Conservation (phyloP, 1,140 invertebrate species). For the Apolygus lucorum region DNA sequence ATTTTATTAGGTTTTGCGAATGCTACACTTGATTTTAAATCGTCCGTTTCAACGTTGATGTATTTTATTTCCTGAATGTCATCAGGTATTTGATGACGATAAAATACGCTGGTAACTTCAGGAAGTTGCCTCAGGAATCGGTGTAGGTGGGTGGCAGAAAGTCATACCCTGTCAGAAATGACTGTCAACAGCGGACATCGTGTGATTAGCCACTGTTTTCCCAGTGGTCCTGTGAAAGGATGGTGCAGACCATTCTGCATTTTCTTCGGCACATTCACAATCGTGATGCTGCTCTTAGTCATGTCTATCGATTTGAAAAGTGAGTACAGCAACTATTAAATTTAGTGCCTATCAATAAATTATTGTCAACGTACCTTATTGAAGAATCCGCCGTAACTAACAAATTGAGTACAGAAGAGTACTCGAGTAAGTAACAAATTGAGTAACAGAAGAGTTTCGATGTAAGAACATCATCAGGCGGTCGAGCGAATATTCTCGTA, state of each 20-base stretch:
- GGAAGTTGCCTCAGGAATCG: too few species aligned
- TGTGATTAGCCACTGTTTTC: not conserved
- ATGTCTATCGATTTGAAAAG: conserved; percentile 29
- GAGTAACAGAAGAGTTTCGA: not conserved
- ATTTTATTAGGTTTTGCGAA: not conserved
- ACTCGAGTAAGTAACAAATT: not conserved
- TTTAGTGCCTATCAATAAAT: not conserved
- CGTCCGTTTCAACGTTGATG: not conserved
- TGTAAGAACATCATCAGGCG: too few species aligned
- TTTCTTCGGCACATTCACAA: conserved; percentile 29
- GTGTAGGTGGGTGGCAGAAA: not conserved
- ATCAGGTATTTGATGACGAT: not conserved
- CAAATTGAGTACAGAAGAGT: not conserved
- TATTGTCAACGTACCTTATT: too few species aligned
- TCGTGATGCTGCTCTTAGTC: conserved; percentile 29
- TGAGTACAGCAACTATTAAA: not conserved
- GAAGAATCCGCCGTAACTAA: too few species aligned
- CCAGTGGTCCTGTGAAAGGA: not conserved
- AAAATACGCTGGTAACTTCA: too few species aligned
- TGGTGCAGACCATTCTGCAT: conserved; percentile 27
- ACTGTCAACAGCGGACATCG: not conserved
- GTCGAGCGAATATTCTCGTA: not conserved
- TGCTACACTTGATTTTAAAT: not conserved
- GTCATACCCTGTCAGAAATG: not conserved
- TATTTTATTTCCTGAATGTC: not conserved